phyloP scores from a whole-genome alignment of 2,888 invertebrate genomes.

The Platerodrilus igneus region DNA sequence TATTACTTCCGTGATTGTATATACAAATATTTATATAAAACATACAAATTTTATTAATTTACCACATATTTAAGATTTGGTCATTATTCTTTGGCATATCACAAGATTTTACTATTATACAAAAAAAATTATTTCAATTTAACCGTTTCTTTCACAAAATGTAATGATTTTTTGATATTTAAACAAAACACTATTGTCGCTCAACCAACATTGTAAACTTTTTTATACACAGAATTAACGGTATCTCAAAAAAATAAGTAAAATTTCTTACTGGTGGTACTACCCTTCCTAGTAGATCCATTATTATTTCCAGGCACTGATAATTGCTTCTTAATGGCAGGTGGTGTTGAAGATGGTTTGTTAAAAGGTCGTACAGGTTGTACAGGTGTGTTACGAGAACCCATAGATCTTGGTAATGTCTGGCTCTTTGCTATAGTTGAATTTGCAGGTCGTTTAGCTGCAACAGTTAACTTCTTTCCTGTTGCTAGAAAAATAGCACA shows the following conservation, averaged over 20 bases:
- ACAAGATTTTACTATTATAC: too few species aligned
- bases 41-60: too few species aligned
- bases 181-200: too few species aligned
- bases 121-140: too few species aligned
- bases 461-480: constrained; percentile 72
- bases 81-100: too few species aligned
- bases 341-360: constrained; percentile 77
- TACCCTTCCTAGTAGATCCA: constrained; percentile 59
- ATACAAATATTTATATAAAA: too few species aligned
- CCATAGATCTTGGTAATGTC: constrained; percentile 82
- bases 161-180: too few species aligned
- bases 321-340: constrained; percentile 79
- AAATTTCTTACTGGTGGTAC: constrained; percentile 6
- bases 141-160: too few species aligned
- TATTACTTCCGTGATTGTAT: too few species aligned
- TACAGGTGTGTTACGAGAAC: constrained; percentile 53
- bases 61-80: too few species aligned
- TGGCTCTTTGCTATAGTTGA: constrained; percentile 73
- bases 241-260: background rate
- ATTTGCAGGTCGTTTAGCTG: constrained; percentile 64
- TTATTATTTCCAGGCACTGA: constrained; percentile 57
- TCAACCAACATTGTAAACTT: too few species aligned
- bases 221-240: too few species aligned
- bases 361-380: constrained; percentile 53
- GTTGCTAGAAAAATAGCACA: constrained; percentile 68